Percentiles rank a stretch among this genome's conserved stretches.
phyloP scores from a whole-genome alignment of 2,888 invertebrate species.

The Papilio protenor region DNA sequence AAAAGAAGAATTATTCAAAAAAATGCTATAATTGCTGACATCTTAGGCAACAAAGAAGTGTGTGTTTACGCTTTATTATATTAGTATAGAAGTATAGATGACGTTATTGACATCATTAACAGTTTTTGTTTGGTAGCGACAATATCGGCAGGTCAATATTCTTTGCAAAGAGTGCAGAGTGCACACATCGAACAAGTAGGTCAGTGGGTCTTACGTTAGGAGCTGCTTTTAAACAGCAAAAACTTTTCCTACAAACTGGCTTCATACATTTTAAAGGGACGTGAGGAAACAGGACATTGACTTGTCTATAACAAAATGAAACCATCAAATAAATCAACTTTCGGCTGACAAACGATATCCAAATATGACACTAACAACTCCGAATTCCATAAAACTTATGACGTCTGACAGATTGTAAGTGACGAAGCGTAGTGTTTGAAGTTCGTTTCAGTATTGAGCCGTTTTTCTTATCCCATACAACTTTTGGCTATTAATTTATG shows the following conservation, averaged over 20 bases:
- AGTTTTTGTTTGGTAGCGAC: conserved; percentile 31
- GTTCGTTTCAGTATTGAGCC: too few relatives aligned
- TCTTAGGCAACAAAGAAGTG: too few relatives aligned
- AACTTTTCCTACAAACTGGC: conserved; percentile 13
- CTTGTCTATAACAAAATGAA: background rate
- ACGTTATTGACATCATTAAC: conserved; percentile 4
- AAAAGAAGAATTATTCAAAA: too few relatives aligned
- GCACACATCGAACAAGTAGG: conserved; percentile 40
- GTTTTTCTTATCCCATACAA: background rate
- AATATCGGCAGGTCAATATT: conserved; percentile 42
- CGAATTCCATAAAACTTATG: too few relatives aligned
- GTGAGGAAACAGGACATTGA: background rate
- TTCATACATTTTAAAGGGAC: background rate
- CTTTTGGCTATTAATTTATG: background rate
- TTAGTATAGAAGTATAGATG: too few relatives aligned
- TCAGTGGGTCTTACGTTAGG: conserved; percentile 39
- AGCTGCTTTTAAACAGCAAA: conserved; percentile 25
- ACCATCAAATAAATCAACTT: background rate
- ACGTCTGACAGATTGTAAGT: too few relatives aligned
- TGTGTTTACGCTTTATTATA: too few relatives aligned
- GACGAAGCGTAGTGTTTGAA: too few relatives aligned
- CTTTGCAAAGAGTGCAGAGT: conserved; percentile 42
- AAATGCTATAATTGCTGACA: too few relatives aligned
- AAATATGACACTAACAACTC: too few relatives aligned
- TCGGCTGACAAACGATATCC: too few relatives aligned